Percentiles rank a stretch among this genome's conserved stretches.
phyloP scores from a whole-genome alignment of 2,888 invertebrate genomes.

The Drosophila acutilabella region DNA sequence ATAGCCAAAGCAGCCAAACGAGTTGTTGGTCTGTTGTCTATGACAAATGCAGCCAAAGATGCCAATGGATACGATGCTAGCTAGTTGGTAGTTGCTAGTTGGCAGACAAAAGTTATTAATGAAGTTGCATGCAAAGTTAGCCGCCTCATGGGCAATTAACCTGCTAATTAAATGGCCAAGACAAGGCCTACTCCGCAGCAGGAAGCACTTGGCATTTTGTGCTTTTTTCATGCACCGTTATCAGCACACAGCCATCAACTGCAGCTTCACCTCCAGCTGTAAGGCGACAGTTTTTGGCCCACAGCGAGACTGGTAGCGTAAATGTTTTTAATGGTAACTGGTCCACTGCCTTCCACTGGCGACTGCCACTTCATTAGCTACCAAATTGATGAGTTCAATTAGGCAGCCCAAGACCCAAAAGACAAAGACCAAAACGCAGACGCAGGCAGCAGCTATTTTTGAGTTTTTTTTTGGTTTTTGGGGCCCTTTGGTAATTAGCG shows the following conservation, averaged over 20 bases:
- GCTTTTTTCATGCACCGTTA: slow-evolving; percentile 61
- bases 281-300: slow-evolving; percentile 67
- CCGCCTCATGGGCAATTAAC: slow-evolving; percentile 74
- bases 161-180: slow-evolving; percentile 70
- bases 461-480: slow-evolving; percentile 8
- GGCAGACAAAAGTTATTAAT: slow-evolving; percentile 63
- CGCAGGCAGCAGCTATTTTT: slow-evolving; percentile 45
- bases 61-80: slow-evolving; percentile 22
- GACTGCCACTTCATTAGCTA: slow-evolving; percentile 70
- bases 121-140: slow-evolving; percentile 69
- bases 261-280: slow-evolving; percentile 13
- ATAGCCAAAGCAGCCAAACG: slow-evolving; percentile 55
- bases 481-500: slow-evolving; percentile 72
- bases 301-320: slow-evolving; percentile 1
- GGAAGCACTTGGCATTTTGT: slow-evolving; percentile 69
- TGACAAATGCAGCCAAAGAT: slow-evolving; percentile 59
- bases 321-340: slow-evolving; percentile 34
- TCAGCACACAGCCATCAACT: slow-evolving; percentile 51
- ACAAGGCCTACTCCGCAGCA: slow-evolving; percentile 27
- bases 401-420: slow-evolving; percentile 60
- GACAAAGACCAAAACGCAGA: background rate
- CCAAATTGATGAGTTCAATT: slow-evolving; percentile 85
- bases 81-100: slow-evolving; percentile 6
- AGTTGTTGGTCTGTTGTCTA: slow-evolving; percentile 52
- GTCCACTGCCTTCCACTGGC: slow-evolving; percentile 14